Conservation (phyloP, 2,113 vertebrate species). For the Circaetus gallicus region DNA sequence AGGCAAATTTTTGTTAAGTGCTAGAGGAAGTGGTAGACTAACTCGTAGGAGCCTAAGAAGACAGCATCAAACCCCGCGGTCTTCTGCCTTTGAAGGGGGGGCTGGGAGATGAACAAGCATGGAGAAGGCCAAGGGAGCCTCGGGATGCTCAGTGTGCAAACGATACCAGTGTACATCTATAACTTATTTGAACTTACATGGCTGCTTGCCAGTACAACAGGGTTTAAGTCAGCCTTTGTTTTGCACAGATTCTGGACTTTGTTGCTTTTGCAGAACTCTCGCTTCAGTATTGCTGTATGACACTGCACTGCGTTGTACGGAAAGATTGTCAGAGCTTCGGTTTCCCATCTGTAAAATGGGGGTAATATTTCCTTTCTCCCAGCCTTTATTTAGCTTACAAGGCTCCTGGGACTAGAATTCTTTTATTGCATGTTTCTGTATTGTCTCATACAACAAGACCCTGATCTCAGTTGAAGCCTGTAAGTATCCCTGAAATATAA, state of each 20-base stretch:
- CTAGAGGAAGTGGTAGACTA: neutral
- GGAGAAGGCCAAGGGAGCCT: neutral
- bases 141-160: neutral
- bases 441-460: neutral
- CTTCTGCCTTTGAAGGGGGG: neutral
- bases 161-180: neutral
- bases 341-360: neutral
- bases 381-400: neutral
- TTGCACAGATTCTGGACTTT: neutral
- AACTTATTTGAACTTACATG: neutral
- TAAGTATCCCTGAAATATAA: constrained; percentile 35
- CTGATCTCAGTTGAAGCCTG: neutral
- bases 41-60: neutral
- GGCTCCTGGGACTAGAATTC: neutral
- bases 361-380: constrained; percentile 5
- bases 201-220: neutral
- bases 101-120: neutral
- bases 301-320: accelerated
- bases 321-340: neutral
- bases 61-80: neutral
- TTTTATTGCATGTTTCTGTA: neutral
- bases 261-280: neutral
- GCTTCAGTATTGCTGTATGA: neutral
- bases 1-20: neutral
- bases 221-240: neutral